A percentile compares a stretch with the other conserved stretches of the same genome.
Evolutionary conservation across 2,888 invertebrate genomes (phyloP).

Genomic region (Ochropleura leucogaster): DNA sequence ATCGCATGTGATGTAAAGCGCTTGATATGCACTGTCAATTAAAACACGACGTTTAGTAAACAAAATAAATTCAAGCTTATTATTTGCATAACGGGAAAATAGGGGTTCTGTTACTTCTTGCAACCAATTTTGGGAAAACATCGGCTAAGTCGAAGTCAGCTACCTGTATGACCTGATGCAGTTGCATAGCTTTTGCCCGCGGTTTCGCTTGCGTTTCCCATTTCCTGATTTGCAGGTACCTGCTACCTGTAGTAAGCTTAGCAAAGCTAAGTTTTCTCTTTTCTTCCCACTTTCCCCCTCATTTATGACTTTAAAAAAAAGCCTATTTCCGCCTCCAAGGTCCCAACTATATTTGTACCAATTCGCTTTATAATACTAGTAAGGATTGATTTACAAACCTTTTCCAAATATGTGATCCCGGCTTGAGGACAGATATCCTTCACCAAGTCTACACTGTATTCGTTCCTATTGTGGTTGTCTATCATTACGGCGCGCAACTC

Average conservation of each 20-base stretch:
- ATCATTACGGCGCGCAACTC: conserved; percentile 77
- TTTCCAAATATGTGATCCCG: conserved; percentile 88
- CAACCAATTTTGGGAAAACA: not conserved
- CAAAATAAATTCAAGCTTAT: not conserved
- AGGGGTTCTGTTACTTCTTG: not conserved
- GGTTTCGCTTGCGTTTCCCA: no score
- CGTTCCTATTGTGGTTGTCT: conserved; percentile 67
- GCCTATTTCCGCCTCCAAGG: no score
- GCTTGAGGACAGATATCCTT: conserved; percentile 88
- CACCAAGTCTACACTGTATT: conserved; percentile 79
- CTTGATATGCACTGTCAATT: conserved; percentile 89
- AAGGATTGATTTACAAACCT: conserved; percentile 78
- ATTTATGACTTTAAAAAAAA: no score
- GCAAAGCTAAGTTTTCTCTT: no score
- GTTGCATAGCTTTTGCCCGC: no score
- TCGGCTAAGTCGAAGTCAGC: no score
- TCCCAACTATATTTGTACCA: no score
- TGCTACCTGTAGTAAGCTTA: no score
- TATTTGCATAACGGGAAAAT: not conserved
- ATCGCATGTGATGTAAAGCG: conserved; percentile 87
- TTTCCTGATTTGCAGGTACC: no score
- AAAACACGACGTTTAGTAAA: conserved; percentile 79
- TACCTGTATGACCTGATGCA: no score
- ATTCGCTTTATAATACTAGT: no score
- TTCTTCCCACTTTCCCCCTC: no score